A percentile compares a stretch with the other conserved stretches of the same genome.
Conservation (phyloP, 2,113 vertebrate genomes). For the Lepus europaeus region DNA sequence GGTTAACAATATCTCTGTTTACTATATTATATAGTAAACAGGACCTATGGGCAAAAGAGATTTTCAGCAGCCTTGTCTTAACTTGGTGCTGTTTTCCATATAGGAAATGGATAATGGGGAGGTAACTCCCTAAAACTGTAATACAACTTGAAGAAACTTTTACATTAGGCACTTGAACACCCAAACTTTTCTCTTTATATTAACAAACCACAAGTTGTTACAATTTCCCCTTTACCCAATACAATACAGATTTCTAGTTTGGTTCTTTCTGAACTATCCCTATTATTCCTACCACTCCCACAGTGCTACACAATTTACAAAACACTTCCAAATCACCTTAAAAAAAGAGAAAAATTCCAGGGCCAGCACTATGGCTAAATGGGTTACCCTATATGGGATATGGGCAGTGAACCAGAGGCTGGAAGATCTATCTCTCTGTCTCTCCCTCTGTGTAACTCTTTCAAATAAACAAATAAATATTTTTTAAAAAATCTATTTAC, state of each 20-base stretch:
- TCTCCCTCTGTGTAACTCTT: too few species aligned
- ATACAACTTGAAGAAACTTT: constrained; percentile 28
- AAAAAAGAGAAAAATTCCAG: not conserved
- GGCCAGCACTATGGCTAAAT: too few species aligned
- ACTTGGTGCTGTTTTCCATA: constrained; percentile 36
- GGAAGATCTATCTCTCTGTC: too few species aligned
- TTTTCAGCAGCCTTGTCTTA: not conserved
- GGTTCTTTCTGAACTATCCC: not conserved
- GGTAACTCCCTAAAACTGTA: constrained; percentile 32
- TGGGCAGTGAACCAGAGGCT: too few species aligned
- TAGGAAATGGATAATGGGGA: not conserved
- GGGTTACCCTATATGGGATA: too few species aligned
- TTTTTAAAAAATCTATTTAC: not conserved
- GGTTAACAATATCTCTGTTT: constrained; percentile 35
- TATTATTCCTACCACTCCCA: not conserved
- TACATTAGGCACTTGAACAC: constrained; percentile 39
- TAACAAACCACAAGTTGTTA: constrained; percentile 41
- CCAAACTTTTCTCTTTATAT: constrained; percentile 18
- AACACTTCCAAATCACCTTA: constrained; percentile 23
- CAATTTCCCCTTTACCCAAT: constrained; percentile 23
- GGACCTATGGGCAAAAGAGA: not conserved
- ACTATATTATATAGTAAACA: not conserved
- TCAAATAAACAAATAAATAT: too few species aligned
- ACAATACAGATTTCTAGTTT: constrained; percentile 7
- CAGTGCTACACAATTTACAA: constrained; percentile 1